These are phyloP conservation scores for Orchesella flavescens DNA, from an alignment of 2,888 invertebrate species.

Conservation along the genomic window DNA sequence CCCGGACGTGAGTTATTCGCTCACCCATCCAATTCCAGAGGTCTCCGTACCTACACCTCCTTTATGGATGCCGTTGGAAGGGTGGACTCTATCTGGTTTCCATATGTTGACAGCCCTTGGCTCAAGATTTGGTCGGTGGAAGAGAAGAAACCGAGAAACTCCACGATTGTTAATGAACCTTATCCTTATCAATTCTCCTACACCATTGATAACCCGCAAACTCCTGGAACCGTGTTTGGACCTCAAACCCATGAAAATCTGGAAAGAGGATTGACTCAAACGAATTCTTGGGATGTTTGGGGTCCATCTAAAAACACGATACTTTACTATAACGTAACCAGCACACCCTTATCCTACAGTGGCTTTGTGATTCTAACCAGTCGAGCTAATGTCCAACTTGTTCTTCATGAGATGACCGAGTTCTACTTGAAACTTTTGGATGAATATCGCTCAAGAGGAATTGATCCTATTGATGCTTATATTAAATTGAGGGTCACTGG, in stretches of 20 bases:
- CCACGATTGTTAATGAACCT: conserved; percentile 25
- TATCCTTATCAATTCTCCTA: conserved; percentile 46
- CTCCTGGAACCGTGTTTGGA: conserved; percentile 21
- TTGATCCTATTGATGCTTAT: conserved; percentile 39
- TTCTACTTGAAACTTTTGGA: conserved; percentile 18
- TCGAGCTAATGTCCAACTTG: conserved; percentile 52
- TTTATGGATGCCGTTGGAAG: conserved; percentile 20
- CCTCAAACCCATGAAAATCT: conserved; percentile 5
- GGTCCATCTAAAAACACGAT: conserved; percentile 59
- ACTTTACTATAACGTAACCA: conserved; percentile 34
- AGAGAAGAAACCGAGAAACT: conserved; percentile 15
- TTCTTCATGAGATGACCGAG: conserved; percentile 26
- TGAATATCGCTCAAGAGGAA: conserved; percentile 8
- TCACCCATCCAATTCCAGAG: conserved; percentile 15
- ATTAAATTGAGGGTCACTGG: conserved; percentile 38
- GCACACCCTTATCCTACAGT: conserved; percentile 17
- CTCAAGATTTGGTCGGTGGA: conserved; percentile 48
- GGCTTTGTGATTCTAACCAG: conserved; percentile 45
- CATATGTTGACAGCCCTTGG: conserved; percentile 59
- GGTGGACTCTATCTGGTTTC: conserved; percentile 50
- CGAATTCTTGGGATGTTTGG: conserved; percentile 52
- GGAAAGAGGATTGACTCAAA: conserved; percentile 15
- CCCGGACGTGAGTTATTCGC: conserved; percentile 41
- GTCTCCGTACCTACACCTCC: neutral
- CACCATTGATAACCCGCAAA: conserved; percentile 25